Base-by-base conservation (phyloP, 2,113 vertebrate species). In the Oreochromis aureus region DNA sequence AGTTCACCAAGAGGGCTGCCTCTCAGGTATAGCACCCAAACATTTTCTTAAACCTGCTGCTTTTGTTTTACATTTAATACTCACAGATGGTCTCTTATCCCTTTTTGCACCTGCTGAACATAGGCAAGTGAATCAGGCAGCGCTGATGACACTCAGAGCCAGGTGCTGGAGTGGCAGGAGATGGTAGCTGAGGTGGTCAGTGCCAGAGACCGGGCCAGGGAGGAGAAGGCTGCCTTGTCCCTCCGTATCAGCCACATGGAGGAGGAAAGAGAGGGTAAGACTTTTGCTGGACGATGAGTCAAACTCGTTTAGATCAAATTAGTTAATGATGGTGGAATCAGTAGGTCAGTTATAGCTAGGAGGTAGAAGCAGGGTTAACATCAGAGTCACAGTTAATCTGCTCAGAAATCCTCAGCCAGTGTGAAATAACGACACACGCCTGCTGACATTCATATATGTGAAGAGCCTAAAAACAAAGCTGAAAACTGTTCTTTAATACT, bases 191-290 rank as follows among this genome's bases (percentile, higher is more conserved):
- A 98, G 90, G 96, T 96, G 0, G 97, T 97, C 85, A 95, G 94
- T 3, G 90, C 94, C 53, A 95, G 87, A 1, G 96, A 96, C 91
- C 96, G 95, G 76, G 96, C 94, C 89, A 91, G 92, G 63, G 97
- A 97, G 84, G 97, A 98, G 92, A 98, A 97, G 88, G 96, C 95
- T 22, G 93, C 92, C 48, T 95, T 98, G 95, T 95, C 83, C 10
- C 93, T 98, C 80, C 95, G 97, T 58, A 97, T 98, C 92, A 97
- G 95, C 93, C 97, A 98, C 94, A 97, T 98, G 88, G 98, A 98
- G 94, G 97, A 98, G 91, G 98, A 98, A 81, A 93, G 97, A 97
- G 98, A 98, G 97, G 98, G 98, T 98, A 93, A 97, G 95, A 5
- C 12, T 32, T 22, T 27, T 3, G 15, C 79, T 73, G 11, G 61